phyloP scores from a whole-genome alignment of 2,797 vertebrate species.

The Lophotriccus pileatus region DNA sequence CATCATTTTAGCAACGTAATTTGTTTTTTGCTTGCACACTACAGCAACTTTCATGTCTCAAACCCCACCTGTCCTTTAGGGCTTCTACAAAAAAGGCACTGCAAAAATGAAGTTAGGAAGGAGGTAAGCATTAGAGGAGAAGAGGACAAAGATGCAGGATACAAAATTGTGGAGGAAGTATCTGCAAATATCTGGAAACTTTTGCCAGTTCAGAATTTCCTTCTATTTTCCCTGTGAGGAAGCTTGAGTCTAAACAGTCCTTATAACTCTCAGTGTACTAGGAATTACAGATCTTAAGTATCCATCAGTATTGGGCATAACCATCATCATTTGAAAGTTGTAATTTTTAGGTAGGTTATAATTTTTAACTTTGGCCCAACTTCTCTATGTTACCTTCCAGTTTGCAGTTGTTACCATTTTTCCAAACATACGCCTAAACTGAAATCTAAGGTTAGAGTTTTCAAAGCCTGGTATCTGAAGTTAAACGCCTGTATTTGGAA shows the following conservation, averaged over 20 bases:
- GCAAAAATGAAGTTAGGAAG: not conserved
- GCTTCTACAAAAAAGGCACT: not conserved
- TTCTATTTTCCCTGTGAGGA: not conserved
- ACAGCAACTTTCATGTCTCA: not conserved
- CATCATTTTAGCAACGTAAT: constrained; percentile 27
- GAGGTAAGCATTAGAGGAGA: not conserved
- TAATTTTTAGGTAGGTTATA: not conserved
- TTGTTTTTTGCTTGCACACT: not conserved
- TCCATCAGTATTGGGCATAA: not conserved
- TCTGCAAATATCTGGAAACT: not conserved
- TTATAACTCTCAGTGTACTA: not conserved
- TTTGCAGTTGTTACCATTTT: not conserved
- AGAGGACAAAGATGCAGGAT: not conserved
- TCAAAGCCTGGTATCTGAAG: not conserved
- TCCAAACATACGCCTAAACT: not conserved
- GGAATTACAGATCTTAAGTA: not conserved
- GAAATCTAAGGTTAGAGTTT: not conserved
- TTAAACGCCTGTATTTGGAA: not conserved
- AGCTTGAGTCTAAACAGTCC: not conserved
- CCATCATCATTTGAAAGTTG: not conserved
- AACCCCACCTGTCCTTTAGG: not conserved
- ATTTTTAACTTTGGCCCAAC: not conserved
- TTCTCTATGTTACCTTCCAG: not conserved
- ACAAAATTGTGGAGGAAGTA: not conserved
- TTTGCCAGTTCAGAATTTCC: not conserved